Base-by-base conservation (phyloP, 2,888 invertebrate species). In the Epinotia bilunana region DNA sequence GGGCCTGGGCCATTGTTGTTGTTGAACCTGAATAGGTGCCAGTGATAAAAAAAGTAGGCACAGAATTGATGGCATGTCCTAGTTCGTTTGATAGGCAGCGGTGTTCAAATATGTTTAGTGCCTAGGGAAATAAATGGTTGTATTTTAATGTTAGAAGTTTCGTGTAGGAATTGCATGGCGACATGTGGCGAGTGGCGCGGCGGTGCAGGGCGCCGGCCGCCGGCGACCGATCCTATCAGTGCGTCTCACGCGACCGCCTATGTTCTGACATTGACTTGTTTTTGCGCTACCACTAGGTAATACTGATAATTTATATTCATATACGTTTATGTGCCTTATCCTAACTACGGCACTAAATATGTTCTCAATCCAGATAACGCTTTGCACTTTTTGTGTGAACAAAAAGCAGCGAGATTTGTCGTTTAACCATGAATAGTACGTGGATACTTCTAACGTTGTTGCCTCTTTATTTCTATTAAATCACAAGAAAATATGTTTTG, bases 221-320 rank as follows among this genome's bases (percentile, higher is more conserved):
- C 39, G 16, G 13, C 65, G 23, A 57, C 79, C 80, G 82, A 84
- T 74, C 62, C 46, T 84, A 83, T 83, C 83, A 62, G 73, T n/a
- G 23, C 53, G 67, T 72, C 43, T 68, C 76, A 77, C 76, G 78
- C 78, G 72, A 78, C 75, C 62, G 64, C 62, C 76, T 82, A 82
- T 83, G 84, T 81, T 83, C 81, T 80, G 81, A 83, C 82, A 83
- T 80, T 80, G 80, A 83, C 81, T 82, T 81, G 82, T 83, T 86
- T 87, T 85, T 86, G 82, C 82, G 76, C 63, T 73, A 81, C 79
- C 77, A 80, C 80, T 82, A n/a, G n/a, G n/a, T n/a, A 81, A 81
- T 80, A 83, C 74, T 78, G 81, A 80, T 82, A 82, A 85, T 86
- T 83, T 86, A 86, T 84, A 79, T 74, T 78, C 77, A 80, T 79